Conservation (phyloP, 2,113 vertebrate genomes). For the Camelus dromedarius region DNA sequence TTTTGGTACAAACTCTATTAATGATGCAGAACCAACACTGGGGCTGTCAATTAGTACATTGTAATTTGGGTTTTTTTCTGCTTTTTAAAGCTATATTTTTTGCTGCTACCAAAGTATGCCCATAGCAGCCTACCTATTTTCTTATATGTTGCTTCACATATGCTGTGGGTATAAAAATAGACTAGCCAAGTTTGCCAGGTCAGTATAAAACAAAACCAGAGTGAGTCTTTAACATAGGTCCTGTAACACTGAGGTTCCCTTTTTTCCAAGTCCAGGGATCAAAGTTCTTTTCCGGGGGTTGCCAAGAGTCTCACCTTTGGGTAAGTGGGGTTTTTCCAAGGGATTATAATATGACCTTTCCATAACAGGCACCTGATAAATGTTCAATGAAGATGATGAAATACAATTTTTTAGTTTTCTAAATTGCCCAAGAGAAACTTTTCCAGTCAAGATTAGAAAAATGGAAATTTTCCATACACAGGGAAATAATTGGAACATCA, state of each 20-base stretch:
- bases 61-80: neutral
- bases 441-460: constrained; percentile 65
- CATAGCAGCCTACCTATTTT: neutral
- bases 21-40: neutral
- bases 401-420: constrained; percentile 64
- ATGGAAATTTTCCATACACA: constrained; percentile 62
- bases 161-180: neutral
- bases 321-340: constrained; percentile 54
- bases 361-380: constrained; percentile 59
- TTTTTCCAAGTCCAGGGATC: neutral
- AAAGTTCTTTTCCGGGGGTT: neutral
- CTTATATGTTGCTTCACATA: neutral
- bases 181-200: neutral
- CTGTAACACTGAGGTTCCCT: neutral
- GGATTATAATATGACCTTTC: constrained; percentile 39
- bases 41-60: neutral
- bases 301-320: constrained; percentile 45
- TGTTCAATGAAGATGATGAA: constrained; percentile 69
- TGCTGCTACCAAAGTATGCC: neutral
- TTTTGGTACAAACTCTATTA: neutral
- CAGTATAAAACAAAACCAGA: constrained; percentile 40
- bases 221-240: neutral
- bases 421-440: constrained; percentile 64
- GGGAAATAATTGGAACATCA: constrained; percentile 47
- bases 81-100: neutral